Evolutionary conservation across 2,113 vertebrate genomes (phyloP).

Genomic region (Crotophaga sulcirostris): DNA sequence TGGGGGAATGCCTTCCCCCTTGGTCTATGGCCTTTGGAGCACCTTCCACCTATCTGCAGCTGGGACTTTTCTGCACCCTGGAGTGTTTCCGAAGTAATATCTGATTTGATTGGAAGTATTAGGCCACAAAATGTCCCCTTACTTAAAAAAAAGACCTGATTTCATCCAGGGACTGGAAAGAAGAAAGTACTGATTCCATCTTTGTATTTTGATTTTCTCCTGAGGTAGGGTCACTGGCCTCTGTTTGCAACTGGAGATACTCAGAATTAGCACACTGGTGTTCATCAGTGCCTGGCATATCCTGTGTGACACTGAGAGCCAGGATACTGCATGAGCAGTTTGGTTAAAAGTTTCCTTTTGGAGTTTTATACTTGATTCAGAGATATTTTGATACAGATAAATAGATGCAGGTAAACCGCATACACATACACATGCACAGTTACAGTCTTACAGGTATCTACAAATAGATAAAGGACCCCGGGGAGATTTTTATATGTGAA

Average conservation of each 20-base stretch:
- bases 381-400: neutral
- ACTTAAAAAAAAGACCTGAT: too few species aligned
- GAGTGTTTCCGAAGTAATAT: neutral
- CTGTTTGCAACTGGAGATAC: too few species aligned
- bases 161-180: too few species aligned
- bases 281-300: too few species aligned
- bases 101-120: too few species aligned
- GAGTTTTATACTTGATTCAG: neutral
- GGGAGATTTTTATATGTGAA: neutral
- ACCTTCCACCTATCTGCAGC: neutral
- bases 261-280: too few species aligned
- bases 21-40: neutral
- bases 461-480: neutral
- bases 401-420: neutral
- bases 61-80: neutral
- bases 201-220: too few species aligned
- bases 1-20: accelerated
- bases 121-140: too few species aligned
- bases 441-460: neutral
- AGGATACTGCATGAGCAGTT: neutral
- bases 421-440: neutral
- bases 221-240: too few species aligned
- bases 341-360: neutral
- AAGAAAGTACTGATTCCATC: too few species aligned
- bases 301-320: too few species aligned